Conservation (phyloP, 2,888 invertebrate genomes). For the Plusia festucae region DNA sequence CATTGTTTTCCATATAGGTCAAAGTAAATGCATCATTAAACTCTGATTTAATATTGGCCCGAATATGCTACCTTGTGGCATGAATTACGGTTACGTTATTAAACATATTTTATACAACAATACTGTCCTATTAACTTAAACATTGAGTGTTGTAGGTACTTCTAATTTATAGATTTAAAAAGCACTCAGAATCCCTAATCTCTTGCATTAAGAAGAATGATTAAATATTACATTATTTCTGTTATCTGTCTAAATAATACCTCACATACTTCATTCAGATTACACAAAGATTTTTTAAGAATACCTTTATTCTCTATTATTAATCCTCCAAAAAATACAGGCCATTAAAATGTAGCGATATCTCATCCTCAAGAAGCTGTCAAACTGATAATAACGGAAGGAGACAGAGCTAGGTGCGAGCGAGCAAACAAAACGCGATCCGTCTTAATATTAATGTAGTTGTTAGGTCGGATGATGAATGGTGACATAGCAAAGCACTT, state of each 20-base stretch:
- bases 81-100: not conserved
- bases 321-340: conserved; percentile 58
- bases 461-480: conserved; percentile 82
- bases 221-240: conserved; percentile 21
- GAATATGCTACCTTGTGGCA: not conserved
- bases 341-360: conserved; percentile 62
- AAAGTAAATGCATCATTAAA: not conserved
- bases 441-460: conserved; percentile 84
- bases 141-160: not conserved
- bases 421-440: conserved; percentile 70
- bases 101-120: not conserved
- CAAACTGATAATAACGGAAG: conserved; percentile 75
- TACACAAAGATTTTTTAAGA: conserved; percentile 34
- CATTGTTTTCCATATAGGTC: not conserved
- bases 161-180: not conserved
- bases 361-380: conserved; percentile 68
- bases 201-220: conserved; percentile 22
- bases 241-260: conserved; percentile 30
- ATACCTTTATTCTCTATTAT: conserved; percentile 51
- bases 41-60: not conserved
- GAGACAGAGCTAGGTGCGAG: conserved; percentile 64
- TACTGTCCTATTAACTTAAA: not conserved
- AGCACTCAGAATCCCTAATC: conserved; percentile 5
- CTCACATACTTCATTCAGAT: conserved; percentile 37
- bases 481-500: conserved; percentile 87